phyloP scores from a whole-genome alignment of 2,888 invertebrate genomes.

The Eupithecia inturbata region DNA sequence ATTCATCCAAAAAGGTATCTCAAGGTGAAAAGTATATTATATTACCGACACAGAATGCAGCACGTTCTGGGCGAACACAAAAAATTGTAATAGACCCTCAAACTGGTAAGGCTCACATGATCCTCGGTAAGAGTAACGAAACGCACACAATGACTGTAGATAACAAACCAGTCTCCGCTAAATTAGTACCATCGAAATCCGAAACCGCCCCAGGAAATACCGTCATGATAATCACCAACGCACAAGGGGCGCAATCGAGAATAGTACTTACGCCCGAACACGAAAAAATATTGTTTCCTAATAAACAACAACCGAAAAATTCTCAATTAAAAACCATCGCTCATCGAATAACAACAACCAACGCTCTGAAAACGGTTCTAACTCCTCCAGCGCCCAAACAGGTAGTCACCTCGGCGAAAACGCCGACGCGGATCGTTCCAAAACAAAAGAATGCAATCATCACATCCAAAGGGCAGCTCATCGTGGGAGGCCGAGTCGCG shows the following conservation, averaged over 20 bases:
- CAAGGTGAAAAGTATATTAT: slow-evolving; percentile 74
- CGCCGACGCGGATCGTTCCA: slow-evolving; percentile 69
- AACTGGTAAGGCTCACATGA: slow-evolving; percentile 77
- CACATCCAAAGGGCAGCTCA: slow-evolving; percentile 84
- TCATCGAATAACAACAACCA: slow-evolving; percentile 63
- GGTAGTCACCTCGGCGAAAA: slow-evolving; percentile 47
- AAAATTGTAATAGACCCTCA: slow-evolving; percentile 80
- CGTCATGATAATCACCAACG: slow-evolving; percentile 86
- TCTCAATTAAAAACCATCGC: slow-evolving; percentile 72
- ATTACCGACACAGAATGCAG: slow-evolving; percentile 67
- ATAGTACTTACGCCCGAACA: slow-evolving; percentile 85
- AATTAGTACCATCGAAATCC: slow-evolving; percentile 66
- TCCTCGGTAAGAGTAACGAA: slow-evolving; percentile 68
- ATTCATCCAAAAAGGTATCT: slow-evolving; percentile 55
- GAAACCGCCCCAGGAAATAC: slow-evolving; percentile 78
- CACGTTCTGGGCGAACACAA: slow-evolving; percentile 70
- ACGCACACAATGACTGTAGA: slow-evolving; percentile 54
- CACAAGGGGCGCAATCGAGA: slow-evolving; percentile 85
- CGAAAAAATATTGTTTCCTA: slow-evolving; percentile 84
- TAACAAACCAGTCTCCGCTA: slow-evolving; percentile 73
- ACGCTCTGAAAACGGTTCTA: slow-evolving; percentile 58
- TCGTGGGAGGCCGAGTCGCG: slow-evolving; percentile 75
- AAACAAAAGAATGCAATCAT: slow-evolving; percentile 82
- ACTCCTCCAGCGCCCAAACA: slow-evolving; percentile 56
- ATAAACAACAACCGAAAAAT: slow-evolving; percentile 73